These are phyloP conservation scores for Homalodisca vitripennis DNA, from an alignment of 1,140 invertebrate species.

Conservation along the genomic window DNA sequence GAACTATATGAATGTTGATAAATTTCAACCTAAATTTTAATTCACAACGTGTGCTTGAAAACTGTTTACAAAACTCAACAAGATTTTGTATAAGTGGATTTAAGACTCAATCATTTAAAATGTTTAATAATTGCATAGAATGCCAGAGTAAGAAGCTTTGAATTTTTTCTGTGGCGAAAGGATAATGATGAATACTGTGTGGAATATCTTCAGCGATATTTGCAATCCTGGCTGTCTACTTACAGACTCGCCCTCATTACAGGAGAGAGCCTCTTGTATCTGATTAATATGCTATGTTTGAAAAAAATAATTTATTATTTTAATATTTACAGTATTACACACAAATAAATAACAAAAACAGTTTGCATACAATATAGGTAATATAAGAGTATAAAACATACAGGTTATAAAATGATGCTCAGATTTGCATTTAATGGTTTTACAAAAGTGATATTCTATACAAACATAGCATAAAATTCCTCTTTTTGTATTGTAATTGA, in stretches of 20 bases:
- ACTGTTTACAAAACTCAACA: too few relatives aligned
- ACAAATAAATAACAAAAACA: background rate
- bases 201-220: background rate
- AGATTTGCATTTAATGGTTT: background rate
- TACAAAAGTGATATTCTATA: background rate
- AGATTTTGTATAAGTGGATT: too few relatives aligned
- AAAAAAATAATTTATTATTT: background rate
- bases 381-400: background rate
- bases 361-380: background rate
- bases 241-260: background rate
- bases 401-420: background rate
- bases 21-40: too few relatives aligned
- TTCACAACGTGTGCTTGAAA: too few relatives aligned
- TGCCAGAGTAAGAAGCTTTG: too few relatives aligned
- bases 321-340: background rate
- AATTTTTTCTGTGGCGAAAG: background rate
- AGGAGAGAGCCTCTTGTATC: background rate
- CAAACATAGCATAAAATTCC: too few relatives aligned
- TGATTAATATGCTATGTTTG: background rate
- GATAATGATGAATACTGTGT: conserved; percentile 12
- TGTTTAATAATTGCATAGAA: too few relatives aligned
- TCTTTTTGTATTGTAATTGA: too few relatives aligned
- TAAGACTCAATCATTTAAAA: too few relatives aligned
- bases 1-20: too few relatives aligned
- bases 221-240: background rate